Evolutionary conservation across 2,113 vertebrate genomes (phyloP), one percentile per base, ranked within the genome.

Genomic region (Perca fluviatilis): DNA sequence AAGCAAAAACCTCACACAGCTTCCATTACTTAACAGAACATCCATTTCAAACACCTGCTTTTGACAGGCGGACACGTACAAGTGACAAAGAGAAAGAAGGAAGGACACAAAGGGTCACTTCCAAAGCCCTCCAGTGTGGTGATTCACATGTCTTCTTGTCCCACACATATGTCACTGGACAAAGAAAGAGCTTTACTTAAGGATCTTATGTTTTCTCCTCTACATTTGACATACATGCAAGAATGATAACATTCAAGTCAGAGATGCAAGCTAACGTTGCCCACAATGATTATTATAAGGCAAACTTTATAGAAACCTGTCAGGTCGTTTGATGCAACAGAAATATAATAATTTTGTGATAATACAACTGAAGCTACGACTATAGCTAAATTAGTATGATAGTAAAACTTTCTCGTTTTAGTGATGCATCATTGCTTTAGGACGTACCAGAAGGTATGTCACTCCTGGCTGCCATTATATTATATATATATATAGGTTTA

Each of bases 1-100:
- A 15, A 65, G 30, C 46, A 23, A 36, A 27, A 47, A 8, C 66
- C 16, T 30, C 8, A 50, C 12, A 43, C 2, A 25, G 16, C 40
- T 7, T 77, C 6, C 1, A 3, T 33, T 30, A 57, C 16, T 7
- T 21, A 30, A 70, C 21, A 61, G 1, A 27, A 74, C 58, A 63
- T 73, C 63, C 3, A 27, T 36, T 58, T 43, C 14, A 5, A 74
- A 77, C 94, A 92, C 36, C 88, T 94, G 94, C 79, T 80, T 82
- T 51, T 86, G 94, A 92, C 91, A 92, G 82, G 73, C 14, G 21
- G 54, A 71, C 67, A 75, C 6, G 63, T 10, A 27, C 61, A 58
- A 65, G 3, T 53, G 58, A 62, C 54, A 79, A 13, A 66, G 14
- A 25, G 11, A 36, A 14, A 23, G 11, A n/a, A 14, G 5, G 21